Evolutionary conservation across 64 coral and sea anemone genomes (phyloP).

Genomic region (Montipora efflorescens): DNA sequence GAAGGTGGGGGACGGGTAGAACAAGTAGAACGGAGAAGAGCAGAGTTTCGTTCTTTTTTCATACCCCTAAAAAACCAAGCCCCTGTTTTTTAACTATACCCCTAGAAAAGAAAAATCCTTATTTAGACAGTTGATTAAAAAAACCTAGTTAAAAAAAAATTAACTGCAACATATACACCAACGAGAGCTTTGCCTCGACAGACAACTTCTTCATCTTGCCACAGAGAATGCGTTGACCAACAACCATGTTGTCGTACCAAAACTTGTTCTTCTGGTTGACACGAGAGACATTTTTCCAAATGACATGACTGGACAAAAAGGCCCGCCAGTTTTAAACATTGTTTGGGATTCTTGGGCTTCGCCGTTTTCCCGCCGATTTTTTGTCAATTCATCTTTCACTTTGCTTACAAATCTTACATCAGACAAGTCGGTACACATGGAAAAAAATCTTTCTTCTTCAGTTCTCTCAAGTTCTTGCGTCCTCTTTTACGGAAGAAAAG

Average conservation of each 20-base stretch:
- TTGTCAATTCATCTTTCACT: slow-evolving; percentile 65
- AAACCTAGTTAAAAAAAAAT: no score
- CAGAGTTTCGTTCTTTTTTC: no score
- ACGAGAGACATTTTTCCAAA: slow-evolving; percentile 57
- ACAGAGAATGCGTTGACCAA: slow-evolving; percentile 40
- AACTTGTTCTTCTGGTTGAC: slow-evolving; percentile 57
- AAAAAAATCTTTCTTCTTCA: slow-evolving; percentile 55
- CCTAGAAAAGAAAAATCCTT: no score
- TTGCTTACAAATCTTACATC: slow-evolving; percentile 57
- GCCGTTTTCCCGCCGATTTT: slow-evolving; percentile 45
- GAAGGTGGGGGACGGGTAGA: no score
- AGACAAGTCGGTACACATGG: slow-evolving; percentile 39
- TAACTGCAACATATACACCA: background rate
- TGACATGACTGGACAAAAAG: slow-evolving; percentile 50
- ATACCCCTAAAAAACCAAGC: no score
- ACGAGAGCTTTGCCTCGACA: slow-evolving; percentile 44
- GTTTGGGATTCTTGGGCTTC: slow-evolving; percentile 50
- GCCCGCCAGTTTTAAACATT: slow-evolving; percentile 46
- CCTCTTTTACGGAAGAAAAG: slow-evolving; percentile 67
- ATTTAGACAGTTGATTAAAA: no score
- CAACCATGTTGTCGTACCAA: slow-evolving; percentile 59
- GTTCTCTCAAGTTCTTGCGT: slow-evolving; percentile 50
- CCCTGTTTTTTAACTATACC: no score
- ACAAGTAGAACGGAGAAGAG: no score
- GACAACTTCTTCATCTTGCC: slow-evolving; percentile 79